phyloP scores from a whole-genome alignment of 1,140 invertebrate genomes.

The Nasonia giraulti region DNA sequence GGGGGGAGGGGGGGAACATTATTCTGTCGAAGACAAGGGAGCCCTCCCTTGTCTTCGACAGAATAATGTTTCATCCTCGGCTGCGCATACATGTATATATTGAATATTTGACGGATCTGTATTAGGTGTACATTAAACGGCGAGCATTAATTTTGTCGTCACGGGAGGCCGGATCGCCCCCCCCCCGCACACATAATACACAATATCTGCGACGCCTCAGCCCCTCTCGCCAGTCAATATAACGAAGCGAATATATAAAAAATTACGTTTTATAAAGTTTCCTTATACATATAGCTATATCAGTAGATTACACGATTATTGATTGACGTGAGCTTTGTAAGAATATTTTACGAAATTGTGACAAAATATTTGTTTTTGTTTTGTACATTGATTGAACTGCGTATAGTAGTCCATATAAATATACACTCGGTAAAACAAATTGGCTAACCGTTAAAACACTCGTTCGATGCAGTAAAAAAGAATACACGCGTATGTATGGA shows the following conservation, averaged over 20 bases:
- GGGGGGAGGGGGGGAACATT: too few relatives aligned
- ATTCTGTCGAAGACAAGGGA: too few relatives aligned
- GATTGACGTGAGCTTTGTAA: neutral
- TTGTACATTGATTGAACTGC: slow-evolving; percentile 10
- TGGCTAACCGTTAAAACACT: neutral
- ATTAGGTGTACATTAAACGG: slow-evolving; percentile 1
- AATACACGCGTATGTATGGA: neutral
- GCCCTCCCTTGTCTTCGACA: neutral
- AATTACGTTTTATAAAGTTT: slow-evolving; percentile 11
- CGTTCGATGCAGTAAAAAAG: slow-evolving; percentile 6
- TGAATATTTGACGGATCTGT: slow-evolving; percentile 33
- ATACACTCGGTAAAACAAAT: neutral
- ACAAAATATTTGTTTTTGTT: neutral
- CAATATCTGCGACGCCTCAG: neutral
- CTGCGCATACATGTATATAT: slow-evolving; percentile 21
- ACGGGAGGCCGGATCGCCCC: neutral
- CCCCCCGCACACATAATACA: too few relatives aligned
- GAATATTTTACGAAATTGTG: neutral
- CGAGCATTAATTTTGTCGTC: neutral
- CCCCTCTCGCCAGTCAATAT: neutral
- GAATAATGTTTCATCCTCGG: neutral
- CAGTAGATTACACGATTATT: neutral
- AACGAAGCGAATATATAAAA: slow-evolving; percentile 23
- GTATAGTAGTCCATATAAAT: neutral
- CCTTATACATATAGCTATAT: neutral